Conservation (phyloP, 2,888 invertebrate genomes). For the Rhabditoides inermis region DNA sequence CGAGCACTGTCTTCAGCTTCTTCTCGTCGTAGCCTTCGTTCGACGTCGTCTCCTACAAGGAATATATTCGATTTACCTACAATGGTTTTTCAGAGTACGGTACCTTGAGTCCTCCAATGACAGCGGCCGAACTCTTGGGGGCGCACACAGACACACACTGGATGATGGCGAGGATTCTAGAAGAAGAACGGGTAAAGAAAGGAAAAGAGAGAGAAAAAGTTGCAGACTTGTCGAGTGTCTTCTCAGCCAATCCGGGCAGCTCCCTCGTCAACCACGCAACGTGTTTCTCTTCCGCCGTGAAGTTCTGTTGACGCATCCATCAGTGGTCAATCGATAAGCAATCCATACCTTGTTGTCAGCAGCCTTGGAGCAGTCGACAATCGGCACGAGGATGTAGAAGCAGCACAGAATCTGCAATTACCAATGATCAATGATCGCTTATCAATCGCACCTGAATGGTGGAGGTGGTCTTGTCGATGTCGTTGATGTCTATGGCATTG, state of each 20-base stretch:
- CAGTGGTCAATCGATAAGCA: no score
- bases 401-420: conserved; percentile 8
- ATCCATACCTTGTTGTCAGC: no score
- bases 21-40: no score
- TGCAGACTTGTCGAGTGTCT: no score
- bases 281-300: conserved; percentile 13
- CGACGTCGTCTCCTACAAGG: no score
- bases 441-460: conserved; percentile 1
- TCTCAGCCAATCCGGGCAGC: no score
- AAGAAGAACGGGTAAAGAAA: neutral
- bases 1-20: no score
- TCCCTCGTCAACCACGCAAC: neutral
- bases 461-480: conserved; percentile 11
- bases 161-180: conserved; percentile 7
- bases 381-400: conserved; percentile 13
- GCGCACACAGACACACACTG: conserved; percentile 13
- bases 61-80: no score
- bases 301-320: no score
- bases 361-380: conserved; percentile 8
- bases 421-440: neutral
- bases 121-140: conserved; percentile 11
- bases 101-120: conserved; percentile 13
- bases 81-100: no score
- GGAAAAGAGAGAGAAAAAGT: no score
- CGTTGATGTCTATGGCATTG: conserved; percentile 26